phyloP scores from a whole-genome alignment of 2,113 vertebrate genomes.

The Podocnemis expansa region DNA sequence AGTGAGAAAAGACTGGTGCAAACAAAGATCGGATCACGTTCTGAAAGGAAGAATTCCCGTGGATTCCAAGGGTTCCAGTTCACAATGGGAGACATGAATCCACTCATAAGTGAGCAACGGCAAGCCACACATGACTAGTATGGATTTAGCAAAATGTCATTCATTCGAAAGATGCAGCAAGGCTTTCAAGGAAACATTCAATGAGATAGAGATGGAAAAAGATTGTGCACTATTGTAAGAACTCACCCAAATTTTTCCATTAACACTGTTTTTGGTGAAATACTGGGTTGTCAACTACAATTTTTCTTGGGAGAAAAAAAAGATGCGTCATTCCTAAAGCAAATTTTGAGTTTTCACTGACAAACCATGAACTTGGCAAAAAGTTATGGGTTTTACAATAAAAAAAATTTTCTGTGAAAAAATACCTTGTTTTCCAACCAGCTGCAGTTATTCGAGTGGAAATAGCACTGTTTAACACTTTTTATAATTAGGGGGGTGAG shows the following conservation, averaged over 20 bases:
- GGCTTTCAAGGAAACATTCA: not conserved
- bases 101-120: not conserved
- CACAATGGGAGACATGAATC: not conserved
- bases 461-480: not conserved
- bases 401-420: not conserved
- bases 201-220: not conserved
- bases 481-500: not conserved
- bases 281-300: not conserved
- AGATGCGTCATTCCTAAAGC: not conserved
- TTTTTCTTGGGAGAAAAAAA: not conserved
- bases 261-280: not conserved
- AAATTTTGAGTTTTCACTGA: not conserved
- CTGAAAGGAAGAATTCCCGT: not conserved
- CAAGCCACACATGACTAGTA: not conserved
- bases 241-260: not conserved
- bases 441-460: not conserved
- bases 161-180: not conserved
- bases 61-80: not conserved
- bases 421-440: not conserved
- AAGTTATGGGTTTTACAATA: not conserved
- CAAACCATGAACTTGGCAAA: not conserved
- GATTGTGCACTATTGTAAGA: not conserved
- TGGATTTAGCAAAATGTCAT: not conserved
- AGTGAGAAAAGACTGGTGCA: not conserved
- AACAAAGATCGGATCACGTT: not conserved